These are phyloP conservation scores for Hanleya hanleyi DNA, from an alignment of 2,888 invertebrate species.

Conservation along the genomic window DNA sequence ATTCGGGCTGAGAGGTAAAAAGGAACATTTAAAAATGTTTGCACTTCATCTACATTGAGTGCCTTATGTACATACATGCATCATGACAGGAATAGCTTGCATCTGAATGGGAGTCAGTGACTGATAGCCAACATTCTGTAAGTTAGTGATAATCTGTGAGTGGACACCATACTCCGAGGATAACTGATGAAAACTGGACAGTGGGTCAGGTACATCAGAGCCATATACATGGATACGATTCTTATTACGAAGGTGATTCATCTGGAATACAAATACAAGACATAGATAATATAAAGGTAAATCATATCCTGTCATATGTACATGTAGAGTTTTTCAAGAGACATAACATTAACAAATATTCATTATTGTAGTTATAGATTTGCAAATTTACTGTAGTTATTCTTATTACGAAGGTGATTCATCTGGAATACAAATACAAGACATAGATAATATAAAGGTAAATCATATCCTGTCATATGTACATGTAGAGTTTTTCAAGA, in stretches of 20 bases:
- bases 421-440: constrained; percentile 76
- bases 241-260: constrained; percentile 82
- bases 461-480: background rate
- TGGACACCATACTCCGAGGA: constrained; percentile 77
- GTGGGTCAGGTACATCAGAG: constrained; percentile 84
- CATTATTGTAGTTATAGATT: no score
- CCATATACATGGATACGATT: constrained; percentile 87
- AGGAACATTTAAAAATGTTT: no score
- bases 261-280: constrained; percentile 74
- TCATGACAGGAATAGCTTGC: constrained; percentile 92
- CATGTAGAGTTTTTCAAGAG: background rate
- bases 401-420: constrained; percentile 81
- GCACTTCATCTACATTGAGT: no score
- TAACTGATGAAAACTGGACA: constrained; percentile 81
- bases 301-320: background rate
- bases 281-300: background rate
- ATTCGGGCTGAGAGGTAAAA: no score
- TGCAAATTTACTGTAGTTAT: no score
- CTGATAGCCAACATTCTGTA: constrained; percentile 74
- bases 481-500: background rate
- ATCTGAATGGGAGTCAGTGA: constrained; percentile 76
- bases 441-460: background rate
- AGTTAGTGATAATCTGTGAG: constrained; percentile 80
- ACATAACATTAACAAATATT: background rate
- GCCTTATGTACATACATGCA: no score